Conservation (phyloP, 1,140 invertebrate species). For the Periplaneta americana region DNA sequence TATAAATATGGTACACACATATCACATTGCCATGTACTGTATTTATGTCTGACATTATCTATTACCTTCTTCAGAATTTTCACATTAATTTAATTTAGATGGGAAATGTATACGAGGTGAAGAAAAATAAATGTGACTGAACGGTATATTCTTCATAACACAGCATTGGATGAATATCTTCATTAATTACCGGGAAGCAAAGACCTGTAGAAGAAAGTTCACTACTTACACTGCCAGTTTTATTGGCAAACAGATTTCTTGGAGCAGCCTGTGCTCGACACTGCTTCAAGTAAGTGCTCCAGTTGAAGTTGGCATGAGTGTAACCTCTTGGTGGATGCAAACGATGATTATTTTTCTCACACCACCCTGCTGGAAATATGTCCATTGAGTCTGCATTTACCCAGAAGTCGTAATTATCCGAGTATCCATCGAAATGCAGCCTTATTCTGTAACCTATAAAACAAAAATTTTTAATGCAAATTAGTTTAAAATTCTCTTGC, state of each 20-base stretch:
- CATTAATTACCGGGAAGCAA: too few relatives aligned
- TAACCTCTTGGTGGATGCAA: constrained; percentile 72
- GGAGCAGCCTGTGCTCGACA: constrained; percentile 73
- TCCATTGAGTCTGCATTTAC: constrained; percentile 84
- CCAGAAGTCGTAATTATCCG: constrained; percentile 90
- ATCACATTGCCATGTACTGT: too few relatives aligned
- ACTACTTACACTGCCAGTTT: constrained; percentile 46
- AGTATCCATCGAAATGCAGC: constrained; percentile 89
- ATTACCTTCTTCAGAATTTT: too few relatives aligned
- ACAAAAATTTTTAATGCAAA: constrained; percentile 1
- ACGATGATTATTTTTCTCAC: constrained; percentile 69
- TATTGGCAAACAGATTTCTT: constrained; percentile 65
- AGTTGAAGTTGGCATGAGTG: constrained; percentile 60
- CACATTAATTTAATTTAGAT: too few relatives aligned
- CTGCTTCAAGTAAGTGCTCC: constrained; percentile 78
- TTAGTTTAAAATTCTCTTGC: not conserved
- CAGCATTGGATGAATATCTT: not conserved
- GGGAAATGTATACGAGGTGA: too few relatives aligned
- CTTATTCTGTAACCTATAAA: constrained; percentile 68
- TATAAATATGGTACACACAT: too few relatives aligned
- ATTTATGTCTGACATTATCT: too few relatives aligned
- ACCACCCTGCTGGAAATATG: constrained; percentile 92
- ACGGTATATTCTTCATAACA: not conserved
- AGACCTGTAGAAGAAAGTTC: not conserved
- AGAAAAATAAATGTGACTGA: too few relatives aligned